Evolutionary conservation across 2,888 invertebrate genomes (phyloP), one percentile per base, ranked within the genome.

Genomic region (Cerastoderma edule): DNA sequence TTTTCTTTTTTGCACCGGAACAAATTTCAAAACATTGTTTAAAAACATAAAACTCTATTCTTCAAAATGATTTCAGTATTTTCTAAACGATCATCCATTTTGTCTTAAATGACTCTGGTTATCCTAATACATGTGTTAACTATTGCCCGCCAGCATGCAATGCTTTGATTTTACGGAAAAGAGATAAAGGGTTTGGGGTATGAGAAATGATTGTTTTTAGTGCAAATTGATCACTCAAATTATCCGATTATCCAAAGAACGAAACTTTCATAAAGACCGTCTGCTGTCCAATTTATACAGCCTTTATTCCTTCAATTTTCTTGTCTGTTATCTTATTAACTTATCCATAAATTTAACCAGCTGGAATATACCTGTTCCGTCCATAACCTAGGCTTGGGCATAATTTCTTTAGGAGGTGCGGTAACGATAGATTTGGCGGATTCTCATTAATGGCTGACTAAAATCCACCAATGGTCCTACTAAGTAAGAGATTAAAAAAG

Each of bases 151-250:
- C n/a, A 46, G 5, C 19, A 46, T 46, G n/a, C 16, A 46, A 46
- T 46, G 46, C n/a, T n/a, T n/a, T n/a, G n/a, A n/a, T n/a, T n/a
- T 19, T 46, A n/a, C 46, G 19, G 16, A 46, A 46, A 19, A 19
- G 46, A 46, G 46, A 46, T 46, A n/a, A 46, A 46, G 46, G 46
- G 46, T 46, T 46, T 46, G 46, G 46, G 46, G 33, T n/a, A 19
- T 39, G 39, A 60, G 39, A 60, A 33, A 33, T 60, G 60, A 60
- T 60, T 60, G 60, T 60, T 60, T 60, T 60, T 60, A 60, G 60
- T 60, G 60, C 60, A 39, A 60, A 60, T 60, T 60, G 60, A 60
- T 60, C 39, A 60, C 60, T 60, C 60, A 60, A 60, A 60, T 60
- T 60, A 60, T 60, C 60, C 27, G 60, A 60, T 60, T 60, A 60